phyloP scores from a whole-genome alignment of 2,113 vertebrate species.

The Anthoscopus minutus region DNA sequence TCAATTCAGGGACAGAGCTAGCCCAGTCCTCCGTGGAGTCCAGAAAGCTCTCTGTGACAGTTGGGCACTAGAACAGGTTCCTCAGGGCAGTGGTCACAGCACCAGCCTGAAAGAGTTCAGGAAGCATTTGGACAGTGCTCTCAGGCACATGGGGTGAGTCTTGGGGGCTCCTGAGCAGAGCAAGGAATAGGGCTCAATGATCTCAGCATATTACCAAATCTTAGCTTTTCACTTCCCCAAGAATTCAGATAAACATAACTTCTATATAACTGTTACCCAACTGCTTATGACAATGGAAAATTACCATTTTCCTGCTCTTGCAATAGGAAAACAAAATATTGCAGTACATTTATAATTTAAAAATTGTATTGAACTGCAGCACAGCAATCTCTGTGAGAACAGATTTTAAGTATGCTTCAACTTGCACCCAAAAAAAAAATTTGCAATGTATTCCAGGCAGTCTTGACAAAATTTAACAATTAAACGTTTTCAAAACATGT shows the following conservation, averaged over 20 bases:
- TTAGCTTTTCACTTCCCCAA: neutral
- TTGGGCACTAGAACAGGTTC: neutral
- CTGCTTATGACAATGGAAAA: neutral
- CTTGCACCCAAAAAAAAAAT: neutral
- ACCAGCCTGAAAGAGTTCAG: neutral
- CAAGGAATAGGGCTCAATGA: neutral
- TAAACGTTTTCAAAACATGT: neutral
- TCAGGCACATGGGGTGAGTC: neutral
- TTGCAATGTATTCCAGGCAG: neutral
- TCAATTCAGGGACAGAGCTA: no score
- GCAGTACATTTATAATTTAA: neutral
- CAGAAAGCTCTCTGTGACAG: no score
- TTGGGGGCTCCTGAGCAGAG: neutral
- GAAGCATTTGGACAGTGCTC: no score
- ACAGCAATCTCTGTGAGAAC: neutral
- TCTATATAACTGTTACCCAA: neutral
- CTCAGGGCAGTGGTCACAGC: neutral
- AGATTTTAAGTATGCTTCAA: neutral
- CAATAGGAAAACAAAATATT: neutral
- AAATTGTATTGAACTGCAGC: neutral
- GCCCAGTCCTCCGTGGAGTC: no score
- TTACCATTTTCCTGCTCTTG: neutral
- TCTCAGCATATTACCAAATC: neutral
- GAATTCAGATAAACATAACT: neutral
- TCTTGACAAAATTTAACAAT: neutral